Conservation (phyloP, 2,888 invertebrate genomes). For the Orchestes rusci region DNA sequence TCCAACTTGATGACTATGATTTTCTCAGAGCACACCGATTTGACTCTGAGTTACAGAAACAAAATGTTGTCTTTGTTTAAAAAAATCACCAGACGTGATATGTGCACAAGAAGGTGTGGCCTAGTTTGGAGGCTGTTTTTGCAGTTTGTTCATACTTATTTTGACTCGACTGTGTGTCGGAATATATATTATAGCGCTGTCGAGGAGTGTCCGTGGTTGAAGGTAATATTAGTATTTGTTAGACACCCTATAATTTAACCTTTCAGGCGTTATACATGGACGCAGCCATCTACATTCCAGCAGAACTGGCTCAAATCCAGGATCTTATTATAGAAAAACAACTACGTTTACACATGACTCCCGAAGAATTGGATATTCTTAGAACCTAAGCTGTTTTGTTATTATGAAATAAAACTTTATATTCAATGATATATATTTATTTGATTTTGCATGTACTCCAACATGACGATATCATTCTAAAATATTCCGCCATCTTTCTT, state of each 20-base stretch:
- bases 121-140: constrained; percentile 58
- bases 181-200: constrained; percentile 50
- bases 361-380: constrained; percentile 65
- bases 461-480: too few species aligned
- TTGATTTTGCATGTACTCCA: too few species aligned
- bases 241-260: neutral
- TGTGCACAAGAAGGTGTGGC: constrained; percentile 47
- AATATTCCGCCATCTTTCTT: too few species aligned
- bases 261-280: constrained; percentile 54
- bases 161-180: constrained; percentile 39
- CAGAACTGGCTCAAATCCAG: constrained; percentile 59
- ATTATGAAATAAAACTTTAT: too few species aligned
- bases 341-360: constrained; percentile 65
- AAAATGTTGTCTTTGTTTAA: constrained; percentile 39
- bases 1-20: neutral
- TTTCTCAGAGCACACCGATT: too few species aligned
- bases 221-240: constrained; percentile 39
- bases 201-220: constrained; percentile 59
- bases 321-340: constrained; percentile 70
- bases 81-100: constrained; percentile 36
- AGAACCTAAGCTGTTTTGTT: constrained; percentile 47
- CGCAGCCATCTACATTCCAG: constrained; percentile 57
- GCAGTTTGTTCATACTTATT: constrained; percentile 48
- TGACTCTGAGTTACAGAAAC: constrained; percentile 36
- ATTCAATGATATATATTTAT: neutral